Evolutionary conservation across 2,113 vertebrate species (phyloP).

Genomic region (Thymallus thymallus): DNA sequence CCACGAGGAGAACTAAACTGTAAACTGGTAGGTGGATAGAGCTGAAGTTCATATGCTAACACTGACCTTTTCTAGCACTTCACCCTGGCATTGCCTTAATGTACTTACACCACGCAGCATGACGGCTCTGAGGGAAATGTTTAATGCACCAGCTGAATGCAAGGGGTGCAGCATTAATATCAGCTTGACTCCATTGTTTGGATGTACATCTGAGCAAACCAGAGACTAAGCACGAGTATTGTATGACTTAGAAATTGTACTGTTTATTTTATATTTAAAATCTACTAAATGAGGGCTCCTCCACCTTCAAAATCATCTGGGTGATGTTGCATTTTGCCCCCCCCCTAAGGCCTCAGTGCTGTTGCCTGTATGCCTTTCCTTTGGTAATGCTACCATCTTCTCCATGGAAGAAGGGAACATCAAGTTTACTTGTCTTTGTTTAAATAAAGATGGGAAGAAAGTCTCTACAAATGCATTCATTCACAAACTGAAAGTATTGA

Average conservation of each 20-base stretch:
- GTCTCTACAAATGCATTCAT: slow-evolving; percentile 69
- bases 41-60: slow-evolving; percentile 18
- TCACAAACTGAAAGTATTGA: slow-evolving; percentile 68
- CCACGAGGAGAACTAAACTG: slow-evolving; percentile 21
- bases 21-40: slow-evolving; percentile 22
- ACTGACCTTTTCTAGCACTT: slow-evolving; percentile 8
- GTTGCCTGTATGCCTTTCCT: slow-evolving; percentile 60
- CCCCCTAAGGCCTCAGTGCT: slow-evolving; percentile 64
- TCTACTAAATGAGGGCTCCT: slow-evolving; percentile 53
- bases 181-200: slow-evolving; percentile 69
- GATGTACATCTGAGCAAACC: slow-evolving; percentile 75
- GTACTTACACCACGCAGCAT: slow-evolving; percentile 65
- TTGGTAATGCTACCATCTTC: slow-evolving; percentile 69
- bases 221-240: slow-evolving; percentile 52
- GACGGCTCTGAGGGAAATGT: slow-evolving; percentile 74
- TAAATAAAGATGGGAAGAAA: slow-evolving; percentile 24
- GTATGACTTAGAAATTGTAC: slow-evolving; percentile 33
- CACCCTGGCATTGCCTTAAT: slow-evolving; percentile 16
- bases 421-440: slow-evolving; percentile 31
- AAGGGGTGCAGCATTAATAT: slow-evolving; percentile 69
- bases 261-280: slow-evolving; percentile 50
- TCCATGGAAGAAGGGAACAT: slow-evolving; percentile 37
- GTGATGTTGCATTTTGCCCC: slow-evolving; percentile 41
- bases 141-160: slow-evolving; percentile 73
- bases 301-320: slow-evolving; percentile 20